A percentile compares a stretch with the other conserved stretches of the same genome.
phyloP scores from a whole-genome alignment of 35 echinoderm and acorn worm species.

The Stichopus chloronotus region DNA sequence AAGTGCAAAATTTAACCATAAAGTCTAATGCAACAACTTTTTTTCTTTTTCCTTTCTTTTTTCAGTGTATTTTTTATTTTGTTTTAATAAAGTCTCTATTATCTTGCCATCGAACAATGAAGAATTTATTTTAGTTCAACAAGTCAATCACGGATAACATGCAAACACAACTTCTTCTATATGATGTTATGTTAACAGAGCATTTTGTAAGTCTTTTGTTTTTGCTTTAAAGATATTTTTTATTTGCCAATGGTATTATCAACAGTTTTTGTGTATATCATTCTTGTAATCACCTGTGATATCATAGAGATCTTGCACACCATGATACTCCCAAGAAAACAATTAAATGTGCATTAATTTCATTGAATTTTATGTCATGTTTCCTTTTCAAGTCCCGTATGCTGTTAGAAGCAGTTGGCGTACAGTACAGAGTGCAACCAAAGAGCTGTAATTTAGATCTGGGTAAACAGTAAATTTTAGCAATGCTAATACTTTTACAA shows the following conservation, averaged over 20 bases:
- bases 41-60: too few relatives aligned
- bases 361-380: neutral
- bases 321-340: neutral
- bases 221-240: neutral
- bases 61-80: neutral
- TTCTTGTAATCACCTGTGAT: slow-evolving; percentile 19
- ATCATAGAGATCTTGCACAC: slow-evolving; percentile 20
- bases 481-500: too few relatives aligned
- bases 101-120: neutral
- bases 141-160: neutral
- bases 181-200: neutral
- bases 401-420: too few relatives aligned
- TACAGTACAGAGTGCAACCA: too few relatives aligned
- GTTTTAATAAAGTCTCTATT: neutral
- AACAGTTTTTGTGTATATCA: neutral
- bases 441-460: too few relatives aligned
- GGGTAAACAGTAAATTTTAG: too few relatives aligned
- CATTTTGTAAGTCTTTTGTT: neutral
- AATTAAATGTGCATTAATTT: slow-evolving; percentile 38
- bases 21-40: neutral
- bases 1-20: neutral
- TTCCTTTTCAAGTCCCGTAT: neutral
- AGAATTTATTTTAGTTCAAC: neutral
- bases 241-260: neutral
- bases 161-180: neutral